Conservation (phyloP, 2,113 vertebrate species). For the Larimichthys polyactis region DNA sequence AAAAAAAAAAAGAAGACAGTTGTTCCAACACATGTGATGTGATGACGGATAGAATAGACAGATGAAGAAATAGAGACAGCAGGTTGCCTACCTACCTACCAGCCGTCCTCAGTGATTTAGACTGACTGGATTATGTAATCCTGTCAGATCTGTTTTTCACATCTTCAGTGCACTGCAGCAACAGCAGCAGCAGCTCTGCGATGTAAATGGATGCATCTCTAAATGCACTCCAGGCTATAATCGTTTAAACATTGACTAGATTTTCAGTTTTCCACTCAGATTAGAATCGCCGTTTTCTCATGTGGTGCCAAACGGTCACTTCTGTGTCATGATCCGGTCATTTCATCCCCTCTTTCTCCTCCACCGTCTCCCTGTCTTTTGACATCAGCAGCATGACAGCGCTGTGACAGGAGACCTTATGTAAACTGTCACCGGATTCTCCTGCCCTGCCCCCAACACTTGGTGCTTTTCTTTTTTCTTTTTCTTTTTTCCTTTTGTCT, state of each 20-base stretch:
- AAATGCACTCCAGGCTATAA: slow-evolving; percentile 39
- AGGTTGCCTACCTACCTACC: slow-evolving; percentile 49
- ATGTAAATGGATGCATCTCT: slow-evolving; percentile 43
- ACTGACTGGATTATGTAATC: slow-evolving; percentile 78
- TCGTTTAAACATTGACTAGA: slow-evolving; percentile 20
- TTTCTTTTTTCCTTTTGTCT: slow-evolving; percentile 13
- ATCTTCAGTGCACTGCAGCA: slow-evolving; percentile 63
- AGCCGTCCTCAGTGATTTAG: slow-evolving; percentile 51
- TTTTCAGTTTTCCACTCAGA: not conserved
- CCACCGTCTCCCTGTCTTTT: slow-evolving; percentile 27
- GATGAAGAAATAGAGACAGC: slow-evolving; percentile 45
- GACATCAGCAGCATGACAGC: slow-evolving; percentile 61
- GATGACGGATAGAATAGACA: slow-evolving; percentile 12
- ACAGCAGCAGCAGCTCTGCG: slow-evolving; percentile 35
- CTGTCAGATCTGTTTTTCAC: slow-evolving; percentile 65
- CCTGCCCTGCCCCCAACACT: slow-evolving; percentile 24
- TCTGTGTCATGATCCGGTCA: not conserved
- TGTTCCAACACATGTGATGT: slow-evolving; percentile 12
- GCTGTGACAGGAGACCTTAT: slow-evolving; percentile 60
- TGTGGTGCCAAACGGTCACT: not conserved
- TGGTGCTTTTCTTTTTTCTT: slow-evolving; percentile 10
- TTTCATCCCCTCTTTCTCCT: not conserved
- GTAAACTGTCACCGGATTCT: slow-evolving; percentile 62
- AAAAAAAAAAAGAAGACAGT: not conserved
- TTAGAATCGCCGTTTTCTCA: not conserved